phyloP scores from a whole-genome alignment of 53 echinoderm and acorn worm species.

The Patiria pectinifera region DNA sequence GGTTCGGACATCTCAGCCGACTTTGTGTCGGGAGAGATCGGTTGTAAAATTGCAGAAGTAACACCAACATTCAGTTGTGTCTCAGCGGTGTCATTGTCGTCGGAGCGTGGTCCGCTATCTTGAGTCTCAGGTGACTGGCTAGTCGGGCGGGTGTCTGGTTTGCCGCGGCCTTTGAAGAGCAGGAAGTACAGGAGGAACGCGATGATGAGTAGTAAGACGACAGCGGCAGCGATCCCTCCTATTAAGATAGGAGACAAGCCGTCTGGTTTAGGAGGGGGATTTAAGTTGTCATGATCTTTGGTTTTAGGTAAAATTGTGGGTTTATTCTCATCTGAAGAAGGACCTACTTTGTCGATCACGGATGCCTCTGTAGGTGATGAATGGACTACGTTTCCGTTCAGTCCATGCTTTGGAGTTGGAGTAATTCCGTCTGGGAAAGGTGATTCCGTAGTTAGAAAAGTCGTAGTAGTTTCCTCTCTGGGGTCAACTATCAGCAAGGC shows the following conservation, averaged over 20 bases:
- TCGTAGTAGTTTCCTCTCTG: too few species aligned
- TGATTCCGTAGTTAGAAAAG: too few species aligned
- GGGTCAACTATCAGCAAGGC: too few species aligned
- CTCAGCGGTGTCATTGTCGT: not conserved
- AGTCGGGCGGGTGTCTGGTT: not conserved
- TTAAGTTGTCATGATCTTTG: too few species aligned
- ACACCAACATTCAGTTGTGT: not conserved
- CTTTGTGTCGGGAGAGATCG: not conserved
- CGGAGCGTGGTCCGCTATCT: not conserved
- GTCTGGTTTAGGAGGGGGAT: not conserved
- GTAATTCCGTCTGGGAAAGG: too few species aligned
- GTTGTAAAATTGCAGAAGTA: not conserved
- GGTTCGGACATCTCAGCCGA: not conserved
- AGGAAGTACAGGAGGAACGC: not conserved
- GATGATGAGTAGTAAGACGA: not conserved
- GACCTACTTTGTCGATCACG: too few species aligned
- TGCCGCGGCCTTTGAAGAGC: not conserved
- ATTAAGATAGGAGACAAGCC: not conserved
- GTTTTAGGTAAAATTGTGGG: too few species aligned
- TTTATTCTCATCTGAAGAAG: too few species aligned
- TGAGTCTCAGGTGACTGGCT: not conserved
- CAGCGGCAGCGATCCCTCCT: not conserved
- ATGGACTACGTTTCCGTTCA: too few species aligned
- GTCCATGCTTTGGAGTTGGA: too few species aligned
- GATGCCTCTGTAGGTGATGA: too few species aligned